Percentiles rank a stretch among this genome's conserved stretches.
Evolutionary conservation across 1,140 invertebrate species (phyloP).

Genomic region (Drosophila virilis): DNA sequence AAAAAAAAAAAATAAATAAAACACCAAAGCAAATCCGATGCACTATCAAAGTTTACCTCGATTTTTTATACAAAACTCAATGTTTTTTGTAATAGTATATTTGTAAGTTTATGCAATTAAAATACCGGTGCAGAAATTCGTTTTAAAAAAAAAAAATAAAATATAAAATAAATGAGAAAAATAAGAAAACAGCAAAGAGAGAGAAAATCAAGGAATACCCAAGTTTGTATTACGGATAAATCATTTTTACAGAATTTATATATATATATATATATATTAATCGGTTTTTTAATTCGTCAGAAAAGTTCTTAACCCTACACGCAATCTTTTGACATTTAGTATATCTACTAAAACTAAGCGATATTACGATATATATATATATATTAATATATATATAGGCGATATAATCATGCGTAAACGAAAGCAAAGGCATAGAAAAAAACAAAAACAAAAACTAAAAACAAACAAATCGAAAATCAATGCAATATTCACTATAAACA

Average conservation of each 20-base stretch:
- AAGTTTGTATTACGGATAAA: slow-evolving; percentile 58
- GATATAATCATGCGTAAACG: slow-evolving; percentile 62
- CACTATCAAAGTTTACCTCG: slow-evolving; percentile 77
- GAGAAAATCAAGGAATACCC: slow-evolving; percentile 22
- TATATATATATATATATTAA: slow-evolving; percentile 49
- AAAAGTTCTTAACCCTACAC: slow-evolving; percentile 52
- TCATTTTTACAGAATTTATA: slow-evolving; percentile 79
- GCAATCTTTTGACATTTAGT: slow-evolving; percentile 66
- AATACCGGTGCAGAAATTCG: slow-evolving; percentile 26
- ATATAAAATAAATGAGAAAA: no score
- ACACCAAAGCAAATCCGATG: slow-evolving; percentile 56
- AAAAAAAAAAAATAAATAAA: slow-evolving; percentile 16
- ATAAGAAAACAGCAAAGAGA: slow-evolving; percentile 15
- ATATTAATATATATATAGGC: slow-evolving; percentile 31
- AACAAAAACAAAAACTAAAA: slow-evolving; percentile 34
- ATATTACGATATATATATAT: slow-evolving; percentile 12
- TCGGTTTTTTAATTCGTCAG: slow-evolving; percentile 71
- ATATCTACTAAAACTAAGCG: slow-evolving; percentile 46
- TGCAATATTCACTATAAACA: slow-evolving; percentile 74
- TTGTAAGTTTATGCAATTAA: slow-evolving; percentile 63
- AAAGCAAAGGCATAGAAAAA: slow-evolving; percentile 55
- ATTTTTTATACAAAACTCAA: slow-evolving; percentile 76
- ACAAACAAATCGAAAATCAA: slow-evolving; percentile 23
- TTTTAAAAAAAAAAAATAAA: slow-evolving; percentile 25
- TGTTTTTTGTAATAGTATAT: slow-evolving; percentile 71